Conservation (phyloP, 2,113 vertebrate genomes). For the Isurus oxyrinchus region DNA sequence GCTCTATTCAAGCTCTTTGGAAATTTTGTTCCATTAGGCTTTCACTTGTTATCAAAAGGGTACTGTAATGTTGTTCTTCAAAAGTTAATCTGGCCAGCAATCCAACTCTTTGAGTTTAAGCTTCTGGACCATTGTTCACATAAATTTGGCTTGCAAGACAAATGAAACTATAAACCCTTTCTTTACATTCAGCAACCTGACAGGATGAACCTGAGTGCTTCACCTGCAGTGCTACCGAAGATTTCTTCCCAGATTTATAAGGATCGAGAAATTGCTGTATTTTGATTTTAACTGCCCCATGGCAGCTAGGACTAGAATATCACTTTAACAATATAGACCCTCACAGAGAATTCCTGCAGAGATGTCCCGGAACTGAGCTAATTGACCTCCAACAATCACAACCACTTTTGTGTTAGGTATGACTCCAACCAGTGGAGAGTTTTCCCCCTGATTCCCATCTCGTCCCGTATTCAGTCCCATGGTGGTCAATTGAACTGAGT, state of each 20-base stretch:
- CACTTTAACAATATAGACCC: background rate
- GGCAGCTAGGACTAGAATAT: background rate
- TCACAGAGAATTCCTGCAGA: too few species aligned
- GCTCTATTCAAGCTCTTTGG: background rate
- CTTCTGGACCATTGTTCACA: background rate
- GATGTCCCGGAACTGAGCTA: too few species aligned
- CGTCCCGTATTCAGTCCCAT: too few species aligned
- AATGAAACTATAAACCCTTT: background rate
- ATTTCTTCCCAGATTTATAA: background rate
- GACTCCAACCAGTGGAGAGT: too few species aligned
- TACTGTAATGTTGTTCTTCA: background rate
- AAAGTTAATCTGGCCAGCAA: background rate
- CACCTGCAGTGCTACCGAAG: background rate
- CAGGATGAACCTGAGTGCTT: background rate
- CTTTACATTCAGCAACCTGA: background rate
- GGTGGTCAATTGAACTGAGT: too few species aligned
- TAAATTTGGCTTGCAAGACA: background rate
- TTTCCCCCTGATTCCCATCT: too few species aligned
- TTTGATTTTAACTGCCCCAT: background rate
- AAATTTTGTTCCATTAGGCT: background rate
- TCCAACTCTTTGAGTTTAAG: background rate
- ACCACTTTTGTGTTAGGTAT: too few species aligned
- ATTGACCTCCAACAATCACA: too few species aligned
- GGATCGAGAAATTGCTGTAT: background rate
- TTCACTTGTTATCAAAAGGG: background rate